Base-by-base conservation (phyloP, 2,888 invertebrate genomes). In the Plagiodera versicolora region DNA sequence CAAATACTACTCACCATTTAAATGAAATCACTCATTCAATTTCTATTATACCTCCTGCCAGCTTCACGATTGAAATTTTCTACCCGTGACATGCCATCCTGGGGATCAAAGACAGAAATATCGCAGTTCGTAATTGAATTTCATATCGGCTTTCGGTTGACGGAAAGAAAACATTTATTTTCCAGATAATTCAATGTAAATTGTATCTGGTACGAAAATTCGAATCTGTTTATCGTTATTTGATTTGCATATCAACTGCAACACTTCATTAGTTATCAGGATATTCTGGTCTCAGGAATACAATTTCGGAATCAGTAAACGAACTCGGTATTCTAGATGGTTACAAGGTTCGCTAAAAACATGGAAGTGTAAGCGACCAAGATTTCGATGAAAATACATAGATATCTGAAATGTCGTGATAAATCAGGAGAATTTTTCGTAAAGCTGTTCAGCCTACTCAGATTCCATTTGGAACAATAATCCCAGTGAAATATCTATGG, bases 1-100 rank as follows among this genome's bases (percentile, higher is more conserved):
- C 68, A 70, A 70, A 70, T 64, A 11, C 9, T 11, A 69, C 67
- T 67, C 68, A 70, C 67, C 64, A 70, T 71, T 73, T 67, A 70
- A 73, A 73, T 71, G 70, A 68, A 69, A 73, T 71, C 69, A 70
- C 70, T 59, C 66, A n/a, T 68, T 65, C 67, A 66, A 68, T 67
- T 68, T 66, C 69, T 66, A 72, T 72, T 72, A 70, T 70, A 66
- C 71, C 71, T 64, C 72, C 72, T 60, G 71, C 67, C 65, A 68
- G 56, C 59, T 67, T 70, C 67, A 59, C 58, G 66, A 71, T 69
- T 54, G 65, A 58, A 63, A 62, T 61, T 64, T 65, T 54, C 47
- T 45, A 56, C 53, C 56, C 60, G 51, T 61, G 58, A 61, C 52
- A 59, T 59, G 56, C 44, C 46, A 56, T 48, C 32, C 50, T 32